Evolutionary conservation across 1,140 invertebrate genomes (phyloP).

Genomic region (Xylocopa sonorina): DNA sequence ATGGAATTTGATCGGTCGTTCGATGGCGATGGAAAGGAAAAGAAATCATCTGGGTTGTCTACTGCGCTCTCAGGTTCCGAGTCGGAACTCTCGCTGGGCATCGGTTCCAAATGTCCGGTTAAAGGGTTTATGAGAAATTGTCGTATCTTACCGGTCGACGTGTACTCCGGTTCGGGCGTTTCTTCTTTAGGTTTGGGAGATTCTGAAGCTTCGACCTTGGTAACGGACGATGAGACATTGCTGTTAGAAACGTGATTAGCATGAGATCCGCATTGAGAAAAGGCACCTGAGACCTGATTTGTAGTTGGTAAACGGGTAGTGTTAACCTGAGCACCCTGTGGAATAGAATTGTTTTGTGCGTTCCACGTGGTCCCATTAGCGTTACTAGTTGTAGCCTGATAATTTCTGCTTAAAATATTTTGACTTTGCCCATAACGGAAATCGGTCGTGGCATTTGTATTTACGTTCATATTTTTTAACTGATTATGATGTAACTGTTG

Average conservation of each 20-base stretch:
- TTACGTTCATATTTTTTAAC: constrained; percentile 77
- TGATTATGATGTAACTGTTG: constrained; percentile 81
- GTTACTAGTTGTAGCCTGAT: constrained; percentile 56
- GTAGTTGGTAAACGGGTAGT: constrained; percentile 61
- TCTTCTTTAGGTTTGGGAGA: constrained; percentile 61
- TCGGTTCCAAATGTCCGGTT: constrained; percentile 92
- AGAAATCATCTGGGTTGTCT: constrained; percentile 83
- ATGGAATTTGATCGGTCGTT: constrained; percentile 84
- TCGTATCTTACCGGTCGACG: constrained; percentile 83
- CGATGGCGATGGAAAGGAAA: constrained; percentile 82
- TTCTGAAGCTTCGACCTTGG: constrained; percentile 54
- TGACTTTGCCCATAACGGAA: constrained; percentile 81
- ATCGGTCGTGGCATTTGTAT: constrained; percentile 77
- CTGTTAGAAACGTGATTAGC: constrained; percentile 59
- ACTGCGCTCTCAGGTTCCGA: constrained; percentile 80
- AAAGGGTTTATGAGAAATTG: constrained; percentile 94
- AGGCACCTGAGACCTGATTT: constrained; percentile 73
- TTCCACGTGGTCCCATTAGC: constrained; percentile 75
- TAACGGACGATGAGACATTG: constrained; percentile 44
- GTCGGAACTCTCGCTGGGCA: constrained; percentile 86
- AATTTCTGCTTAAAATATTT: constrained; percentile 81
- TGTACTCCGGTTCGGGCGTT: constrained; percentile 76
- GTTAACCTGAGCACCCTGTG: constrained; percentile 71
- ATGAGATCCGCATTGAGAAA: constrained; percentile 64
- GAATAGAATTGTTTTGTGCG: constrained; percentile 69